Base-by-base conservation (phyloP, 2,888 invertebrate species). In the Pachliopta kotzebuea region DNA sequence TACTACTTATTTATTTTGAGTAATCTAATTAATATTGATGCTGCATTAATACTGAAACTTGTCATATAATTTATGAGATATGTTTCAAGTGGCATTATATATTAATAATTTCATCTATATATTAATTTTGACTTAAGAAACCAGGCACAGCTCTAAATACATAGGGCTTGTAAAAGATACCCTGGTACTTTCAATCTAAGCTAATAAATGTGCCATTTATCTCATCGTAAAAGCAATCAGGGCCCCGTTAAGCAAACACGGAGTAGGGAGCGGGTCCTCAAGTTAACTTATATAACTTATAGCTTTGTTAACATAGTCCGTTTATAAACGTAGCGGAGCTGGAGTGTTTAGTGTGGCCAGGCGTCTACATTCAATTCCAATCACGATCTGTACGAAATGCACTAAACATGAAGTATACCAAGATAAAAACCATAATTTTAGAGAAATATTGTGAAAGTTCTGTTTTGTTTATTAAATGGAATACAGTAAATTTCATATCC, bases 191-290 rank as follows among this genome's bases (percentile, higher is more conserved):
- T 31, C 45, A 49, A 55, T 53, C 21, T 52, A 9, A 60, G 49
- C 29, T 61, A 45, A 57, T 61, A 62, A 57, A 61, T 57, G 52
- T 42, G 52, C 61, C 42, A 58, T 58, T 60, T 60, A 64, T 64
- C 55, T 61, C 60, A 55, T 56, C 59, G 59, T 59, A 53, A 62
- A 66, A 57, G 69, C 67, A 60, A 65, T 68, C 63, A 65, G 62
- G 72, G 73, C 78, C 76, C 80, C 80, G 83, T 81, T 83, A 83
- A 79, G 67, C 71, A 79, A 83, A 83, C 80, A 77, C 69, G 66
- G 70, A 67, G 69, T 71, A 26, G 56, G 26, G 50, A 64, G 64
- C 60, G 31, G 57, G 26, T 49, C 26, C 56, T 21, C 37, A 26
- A 29, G 29, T 21, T 52, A 21, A 60, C 56, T 69, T 62, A 67